Conservation (phyloP, 2,888 invertebrate species). For the Bimastos eiseni region DNA sequence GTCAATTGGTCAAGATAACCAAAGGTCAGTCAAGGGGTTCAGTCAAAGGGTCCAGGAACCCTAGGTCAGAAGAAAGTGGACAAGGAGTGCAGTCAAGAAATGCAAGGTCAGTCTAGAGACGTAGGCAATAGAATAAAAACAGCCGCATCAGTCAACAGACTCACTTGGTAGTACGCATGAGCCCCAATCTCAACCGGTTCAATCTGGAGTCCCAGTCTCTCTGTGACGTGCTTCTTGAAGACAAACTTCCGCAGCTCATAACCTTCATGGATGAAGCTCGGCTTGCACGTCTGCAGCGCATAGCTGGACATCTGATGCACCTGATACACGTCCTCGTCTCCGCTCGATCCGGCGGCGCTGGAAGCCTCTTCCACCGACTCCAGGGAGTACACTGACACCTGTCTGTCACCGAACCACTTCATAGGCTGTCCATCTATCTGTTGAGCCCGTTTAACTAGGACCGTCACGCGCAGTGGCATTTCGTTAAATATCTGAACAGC, state of each 20-base stretch:
- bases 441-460: constrained; percentile 46
- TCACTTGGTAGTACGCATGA: constrained; percentile 54
- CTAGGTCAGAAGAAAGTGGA: too few relatives aligned
- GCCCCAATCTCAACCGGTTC: constrained; percentile 55
- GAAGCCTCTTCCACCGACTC: background rate
- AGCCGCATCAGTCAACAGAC: background rate
- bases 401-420: too few relatives aligned
- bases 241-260: constrained; percentile 41
- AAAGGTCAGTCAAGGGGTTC: background rate
- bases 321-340: constrained; percentile 5
- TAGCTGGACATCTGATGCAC: constrained; percentile 20
- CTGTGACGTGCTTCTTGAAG: constrained; percentile 48
- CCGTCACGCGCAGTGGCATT: constrained; percentile 65
- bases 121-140: background rate
- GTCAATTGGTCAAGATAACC: background rate
- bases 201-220: constrained; percentile 55
- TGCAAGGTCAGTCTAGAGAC: too few relatives aligned
- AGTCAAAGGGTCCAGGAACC: too few relatives aligned
- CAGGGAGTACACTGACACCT: background rate
- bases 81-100: too few relatives aligned
- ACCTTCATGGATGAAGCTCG: constrained; percentile 37
- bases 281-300: constrained; percentile 29
- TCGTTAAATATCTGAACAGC: constrained; percentile 87
- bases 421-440: too few relatives aligned
- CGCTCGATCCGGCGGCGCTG: background rate